Evolutionary conservation across 1,140 invertebrate species (phyloP).

Genomic region (Drosophila equinoxialis): DNA sequence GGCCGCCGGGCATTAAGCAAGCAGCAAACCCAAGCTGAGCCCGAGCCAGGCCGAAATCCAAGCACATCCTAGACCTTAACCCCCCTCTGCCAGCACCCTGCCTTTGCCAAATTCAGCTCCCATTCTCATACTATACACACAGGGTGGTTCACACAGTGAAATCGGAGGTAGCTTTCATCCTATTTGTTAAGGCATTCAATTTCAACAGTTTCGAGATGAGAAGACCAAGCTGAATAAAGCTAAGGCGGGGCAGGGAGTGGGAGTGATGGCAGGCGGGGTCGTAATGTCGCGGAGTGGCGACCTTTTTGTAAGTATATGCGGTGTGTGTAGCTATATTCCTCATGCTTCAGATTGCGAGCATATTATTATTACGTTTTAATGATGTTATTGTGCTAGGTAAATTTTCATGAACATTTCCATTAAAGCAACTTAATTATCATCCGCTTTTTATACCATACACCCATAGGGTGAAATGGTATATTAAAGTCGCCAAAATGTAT

Average conservation of each 20-base stretch:
- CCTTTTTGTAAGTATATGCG: constrained; percentile 16
- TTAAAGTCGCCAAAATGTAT: too few species aligned
- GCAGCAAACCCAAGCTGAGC: neutral
- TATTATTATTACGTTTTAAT: constrained; percentile 34
- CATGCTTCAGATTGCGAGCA: constrained; percentile 27
- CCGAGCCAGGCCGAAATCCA: neutral
- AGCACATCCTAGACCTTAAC: neutral
- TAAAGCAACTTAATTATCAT: constrained; percentile 31
- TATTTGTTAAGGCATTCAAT: constrained; percentile 28
- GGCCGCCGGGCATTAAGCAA: constrained; percentile 22
- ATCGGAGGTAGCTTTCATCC: constrained; percentile 19
- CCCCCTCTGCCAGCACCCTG: neutral
- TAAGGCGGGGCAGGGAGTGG: neutral
- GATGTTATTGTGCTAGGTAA: constrained; percentile 29
- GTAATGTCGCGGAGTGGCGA: constrained; percentile 7
- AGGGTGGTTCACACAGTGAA: constrained; percentile 13
- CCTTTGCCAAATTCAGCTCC: neutral
- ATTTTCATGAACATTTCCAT: constrained; percentile 27
- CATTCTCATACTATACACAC: neutral
- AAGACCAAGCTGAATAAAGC: neutral
- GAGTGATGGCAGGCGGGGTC: neutral
- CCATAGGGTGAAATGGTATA: too few species aligned
- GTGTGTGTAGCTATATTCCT: neutral
- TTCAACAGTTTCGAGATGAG: constrained; percentile 17
- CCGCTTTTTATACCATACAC: too few species aligned